Evolutionary conservation across 1,140 invertebrate species (phyloP), one percentile per base, ranked within the genome.

Genomic region (Drosophila kepulauana): DNA sequence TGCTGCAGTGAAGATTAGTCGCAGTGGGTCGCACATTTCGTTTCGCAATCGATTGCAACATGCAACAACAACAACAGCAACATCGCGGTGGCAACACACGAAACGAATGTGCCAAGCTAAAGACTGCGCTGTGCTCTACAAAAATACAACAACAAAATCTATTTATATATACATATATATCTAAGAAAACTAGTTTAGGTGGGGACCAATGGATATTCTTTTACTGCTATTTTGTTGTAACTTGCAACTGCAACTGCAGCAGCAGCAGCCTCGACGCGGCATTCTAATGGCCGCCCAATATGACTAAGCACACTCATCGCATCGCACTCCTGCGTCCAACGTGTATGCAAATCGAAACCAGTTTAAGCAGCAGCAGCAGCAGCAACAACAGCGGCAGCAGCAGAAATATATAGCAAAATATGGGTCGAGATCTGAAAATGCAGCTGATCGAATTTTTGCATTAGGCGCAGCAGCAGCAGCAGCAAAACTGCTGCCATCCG

Each of bases 231-330:
- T 89, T 91, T 84, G 85, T 89, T 79, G 85, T 81, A 84, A 76
- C 45, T 67, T 64, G 65, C 52, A 15, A 33, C 33, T 33, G 69
- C 30, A 16, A 35, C 70, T 16, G 66, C 65, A 16, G 79, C 79
- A 58, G 64, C 74, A 54, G 59, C 64, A 48, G 59, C 59, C 66
- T 49, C 63, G 13, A 58, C 75, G 59, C 73, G 61, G 90, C 80
- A 91, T 92, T 92, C 91, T 92, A 92, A 92, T 92, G 91, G 88
- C 91, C 91, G 91, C 91, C 91, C 91, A 91, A 91, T 92, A 88
- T 92, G 91, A 85, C 84, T 92, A 88, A 86, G 90, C 90, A 91
- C 91, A 92, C 91, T 92, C 91, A 92, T 92, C 91, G 90, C 91
- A 92, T 92, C 91, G 90, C 82, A 79, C 86, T 85, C 75, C 85